Percentiles rank a stretch among this genome's conserved stretches.
Evolutionary conservation across 2,113 vertebrate genomes (phyloP).

Genomic region (Zosterops japonicus): DNA sequence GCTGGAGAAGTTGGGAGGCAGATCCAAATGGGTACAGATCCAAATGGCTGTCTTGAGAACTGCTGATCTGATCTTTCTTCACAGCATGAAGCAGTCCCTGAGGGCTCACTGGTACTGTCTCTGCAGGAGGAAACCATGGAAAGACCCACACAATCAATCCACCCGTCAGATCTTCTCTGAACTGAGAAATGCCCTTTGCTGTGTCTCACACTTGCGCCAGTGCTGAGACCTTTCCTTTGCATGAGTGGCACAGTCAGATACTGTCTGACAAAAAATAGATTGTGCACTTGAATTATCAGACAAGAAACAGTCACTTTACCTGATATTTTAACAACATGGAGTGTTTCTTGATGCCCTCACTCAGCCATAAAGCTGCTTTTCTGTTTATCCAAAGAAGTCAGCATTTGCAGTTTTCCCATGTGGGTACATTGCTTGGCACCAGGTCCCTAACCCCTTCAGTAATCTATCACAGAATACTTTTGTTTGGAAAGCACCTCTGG

Average conservation of each 20-base stretch:
- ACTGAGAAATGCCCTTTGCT: not conserved
- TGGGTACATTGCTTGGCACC: not conserved
- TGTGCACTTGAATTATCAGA: not conserved
- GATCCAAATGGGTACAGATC: not conserved
- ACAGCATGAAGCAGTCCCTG: rapidly evolving
- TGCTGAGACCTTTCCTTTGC: not conserved
- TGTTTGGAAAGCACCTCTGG: not conserved
- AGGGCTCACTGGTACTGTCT: not conserved
- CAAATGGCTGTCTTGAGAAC: not conserved
- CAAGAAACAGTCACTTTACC: not conserved
- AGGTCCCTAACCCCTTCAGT: not conserved
- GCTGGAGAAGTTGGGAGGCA: not conserved
- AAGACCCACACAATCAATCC: not conserved
- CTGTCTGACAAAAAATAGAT: not conserved
- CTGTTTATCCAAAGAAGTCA: not conserved
- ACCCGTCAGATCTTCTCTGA: not conserved
- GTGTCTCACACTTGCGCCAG: not conserved
- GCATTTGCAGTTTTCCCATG: not conserved
- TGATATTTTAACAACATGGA: not conserved
- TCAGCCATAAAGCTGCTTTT: not conserved
- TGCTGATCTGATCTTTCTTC: not conserved
- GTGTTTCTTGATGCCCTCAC: not conserved
- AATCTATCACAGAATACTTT: not conserved
- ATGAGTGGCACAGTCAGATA: not conserved
- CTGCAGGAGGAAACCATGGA: not conserved